A percentile compares a stretch with the other conserved stretches of the same genome.
These are phyloP conservation scores for Odontamblyopus rebecca DNA, from an alignment of 2,797 vertebrate genomes.

Conservation along the genomic window DNA sequence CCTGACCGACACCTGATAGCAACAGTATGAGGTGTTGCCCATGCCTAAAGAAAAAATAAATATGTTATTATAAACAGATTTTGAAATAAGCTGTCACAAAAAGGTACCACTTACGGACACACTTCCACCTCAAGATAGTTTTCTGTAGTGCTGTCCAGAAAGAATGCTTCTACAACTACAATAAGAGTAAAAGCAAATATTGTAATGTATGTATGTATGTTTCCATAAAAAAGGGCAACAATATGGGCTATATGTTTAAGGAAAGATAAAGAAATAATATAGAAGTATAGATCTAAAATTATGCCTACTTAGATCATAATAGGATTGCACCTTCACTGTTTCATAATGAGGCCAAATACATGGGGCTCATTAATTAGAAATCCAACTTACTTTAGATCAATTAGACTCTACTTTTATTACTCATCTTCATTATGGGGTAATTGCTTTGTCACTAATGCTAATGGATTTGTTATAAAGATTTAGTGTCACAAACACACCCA, in stretches of 20 bases:
- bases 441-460: slow-evolving; percentile 61
- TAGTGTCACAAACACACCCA: slow-evolving; percentile 52
- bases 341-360: slow-evolving; percentile 68
- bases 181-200: not conserved
- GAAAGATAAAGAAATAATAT: slow-evolving; percentile 17
- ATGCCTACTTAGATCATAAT: slow-evolving; percentile 52
- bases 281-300: not conserved
- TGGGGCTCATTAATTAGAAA: slow-evolving; percentile 59
- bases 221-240: not conserved
- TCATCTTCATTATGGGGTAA: slow-evolving; percentile 64
- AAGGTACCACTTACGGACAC: slow-evolving; percentile 86
- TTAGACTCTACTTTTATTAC: slow-evolving; percentile 60
- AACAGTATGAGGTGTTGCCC: slow-evolving; percentile 90
- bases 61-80: not conserved
- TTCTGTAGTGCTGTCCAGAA: slow-evolving; percentile 83
- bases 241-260: not conserved
- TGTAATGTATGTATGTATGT: slow-evolving; percentile 21
- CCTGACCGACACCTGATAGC: slow-evolving; percentile 83
- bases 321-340: slow-evolving; percentile 47
- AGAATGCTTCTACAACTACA: slow-evolving; percentile 92
- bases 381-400: slow-evolving; percentile 63
- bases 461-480: slow-evolving; percentile 52
- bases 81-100: not conserved
- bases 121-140: slow-evolving; percentile 93
- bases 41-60: slow-evolving; percentile 79